These are phyloP conservation scores for Pipistrellus nathusii DNA, from an alignment of 2,797 vertebrate species.

Conservation along the genomic window DNA sequence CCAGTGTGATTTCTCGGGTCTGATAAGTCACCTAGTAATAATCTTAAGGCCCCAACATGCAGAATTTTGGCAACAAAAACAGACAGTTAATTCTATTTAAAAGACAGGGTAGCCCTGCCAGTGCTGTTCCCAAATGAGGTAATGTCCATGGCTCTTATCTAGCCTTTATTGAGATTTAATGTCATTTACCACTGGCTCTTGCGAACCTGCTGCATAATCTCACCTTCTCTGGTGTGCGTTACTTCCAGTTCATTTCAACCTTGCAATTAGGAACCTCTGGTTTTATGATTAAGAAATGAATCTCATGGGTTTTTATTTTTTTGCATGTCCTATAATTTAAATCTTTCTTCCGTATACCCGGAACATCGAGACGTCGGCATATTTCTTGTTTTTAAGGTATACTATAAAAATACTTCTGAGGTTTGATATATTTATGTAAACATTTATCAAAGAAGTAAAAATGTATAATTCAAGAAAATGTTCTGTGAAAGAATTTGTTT, in stretches of 20 bases:
- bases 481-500: slow-evolving; percentile 79
- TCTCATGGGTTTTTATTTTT: slow-evolving; percentile 48
- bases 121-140: slow-evolving; percentile 72
- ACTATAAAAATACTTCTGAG: slow-evolving; percentile 66
- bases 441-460: slow-evolving; percentile 76
- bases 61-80: slow-evolving; percentile 70
- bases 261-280: slow-evolving; percentile 59
- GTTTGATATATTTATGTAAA: slow-evolving; percentile 76
- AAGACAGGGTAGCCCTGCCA: slow-evolving; percentile 48
- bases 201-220: slow-evolving; percentile 50
- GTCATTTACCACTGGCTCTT: slow-evolving; percentile 46
- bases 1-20: slow-evolving; percentile 21
- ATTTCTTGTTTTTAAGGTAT: slow-evolving; percentile 75
- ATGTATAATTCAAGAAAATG: slow-evolving; percentile 80
- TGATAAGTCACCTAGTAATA: slow-evolving; percentile 67
- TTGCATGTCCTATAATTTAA: slow-evolving; percentile 64
- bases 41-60: slow-evolving; percentile 58
- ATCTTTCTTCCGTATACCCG: slow-evolving; percentile 21
- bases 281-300: slow-evolving; percentile 73
- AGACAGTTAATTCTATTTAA: slow-evolving; percentile 75
- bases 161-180: slow-evolving; percentile 61
- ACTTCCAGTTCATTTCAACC: slow-evolving; percentile 41
- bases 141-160: slow-evolving; percentile 62
- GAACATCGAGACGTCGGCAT: slow-evolving; percentile 69
- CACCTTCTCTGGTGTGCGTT: slow-evolving; percentile 59